phyloP scores from a whole-genome alignment of 1,140 invertebrate species.

The Andrena cerasifolii region DNA sequence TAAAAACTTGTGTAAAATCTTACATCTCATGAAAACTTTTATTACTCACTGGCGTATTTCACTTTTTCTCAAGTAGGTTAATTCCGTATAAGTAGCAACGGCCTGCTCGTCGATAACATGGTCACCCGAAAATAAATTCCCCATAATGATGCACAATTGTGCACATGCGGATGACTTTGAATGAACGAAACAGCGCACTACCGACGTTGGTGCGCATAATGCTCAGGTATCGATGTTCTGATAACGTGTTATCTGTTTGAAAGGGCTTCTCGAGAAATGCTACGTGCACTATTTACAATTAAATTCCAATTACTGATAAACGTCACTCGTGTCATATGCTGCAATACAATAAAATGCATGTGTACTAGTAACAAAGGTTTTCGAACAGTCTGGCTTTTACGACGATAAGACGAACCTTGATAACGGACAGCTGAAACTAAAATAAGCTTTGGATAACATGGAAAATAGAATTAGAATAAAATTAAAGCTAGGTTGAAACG shows the following conservation, averaged over 20 bases:
- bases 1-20: too few relatives aligned
- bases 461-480: too few relatives aligned
- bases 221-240: neutral
- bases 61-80: conserved; percentile 84
- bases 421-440: too few relatives aligned
- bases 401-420: too few relatives aligned
- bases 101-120: conserved; percentile 81
- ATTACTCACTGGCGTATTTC: conserved; percentile 84
- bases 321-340: too few relatives aligned
- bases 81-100: conserved; percentile 82
- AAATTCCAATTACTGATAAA: neutral
- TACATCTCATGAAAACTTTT: neutral
- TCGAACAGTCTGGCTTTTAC: too few relatives aligned
- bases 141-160: conserved; percentile 42
- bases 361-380: too few relatives aligned
- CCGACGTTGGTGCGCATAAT: neutral
- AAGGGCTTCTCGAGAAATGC: neutral
- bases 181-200: neutral
- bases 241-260: conserved; percentile 24
- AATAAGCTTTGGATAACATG: too few relatives aligned
- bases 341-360: too few relatives aligned
- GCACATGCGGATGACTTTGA: neutral
- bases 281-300: neutral
- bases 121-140: conserved; percentile 52
- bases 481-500: too few relatives aligned